phyloP scores from a whole-genome alignment of 2,888 invertebrate species.

The Apamea crenata region DNA sequence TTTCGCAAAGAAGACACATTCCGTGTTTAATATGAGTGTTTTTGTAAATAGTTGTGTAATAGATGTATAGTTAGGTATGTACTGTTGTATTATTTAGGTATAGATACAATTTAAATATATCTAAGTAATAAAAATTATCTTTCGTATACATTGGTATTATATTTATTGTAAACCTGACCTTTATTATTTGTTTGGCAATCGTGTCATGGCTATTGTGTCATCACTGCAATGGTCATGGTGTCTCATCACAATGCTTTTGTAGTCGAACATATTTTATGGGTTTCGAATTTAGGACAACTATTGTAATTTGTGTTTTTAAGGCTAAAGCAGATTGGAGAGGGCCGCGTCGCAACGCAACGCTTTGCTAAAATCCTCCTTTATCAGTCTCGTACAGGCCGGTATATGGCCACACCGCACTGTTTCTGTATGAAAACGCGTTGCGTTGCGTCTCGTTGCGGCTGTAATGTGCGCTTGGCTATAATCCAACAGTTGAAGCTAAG shows the following conservation, averaged over 20 bases:
- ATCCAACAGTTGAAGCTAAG: neutral
- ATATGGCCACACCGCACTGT: neutral
- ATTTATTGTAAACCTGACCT: slow-evolving; percentile 44
- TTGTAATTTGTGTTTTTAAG: slow-evolving; percentile 21
- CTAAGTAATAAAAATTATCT: slow-evolving; percentile 23
- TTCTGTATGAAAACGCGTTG: neutral
- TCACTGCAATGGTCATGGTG: slow-evolving; percentile 10
- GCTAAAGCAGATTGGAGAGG: neutral
- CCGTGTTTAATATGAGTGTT: neutral
- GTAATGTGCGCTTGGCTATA: neutral
- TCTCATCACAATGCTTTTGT: slow-evolving; percentile 34
- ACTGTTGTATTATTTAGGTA: slow-evolving; percentile 34
- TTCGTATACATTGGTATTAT: slow-evolving; percentile 27
- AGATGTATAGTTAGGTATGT: slow-evolving; percentile 6
- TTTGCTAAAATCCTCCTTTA: neutral
- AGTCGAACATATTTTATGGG: slow-evolving; percentile 21
- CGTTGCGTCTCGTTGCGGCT: neutral
- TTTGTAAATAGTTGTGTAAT: slow-evolving; percentile 25
- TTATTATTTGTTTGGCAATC: slow-evolving; percentile 16
- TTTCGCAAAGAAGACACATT: slow-evolving; percentile 2
- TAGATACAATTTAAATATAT: slow-evolving; percentile 23
- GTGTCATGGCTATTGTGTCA: slow-evolving; percentile 30
- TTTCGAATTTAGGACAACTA: slow-evolving; percentile 4
- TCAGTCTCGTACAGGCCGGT: neutral
- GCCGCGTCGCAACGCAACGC: neutral